Conservation (phyloP, 2,797 vertebrate species). For the Sternarchorhynchus goeldii region DNA sequence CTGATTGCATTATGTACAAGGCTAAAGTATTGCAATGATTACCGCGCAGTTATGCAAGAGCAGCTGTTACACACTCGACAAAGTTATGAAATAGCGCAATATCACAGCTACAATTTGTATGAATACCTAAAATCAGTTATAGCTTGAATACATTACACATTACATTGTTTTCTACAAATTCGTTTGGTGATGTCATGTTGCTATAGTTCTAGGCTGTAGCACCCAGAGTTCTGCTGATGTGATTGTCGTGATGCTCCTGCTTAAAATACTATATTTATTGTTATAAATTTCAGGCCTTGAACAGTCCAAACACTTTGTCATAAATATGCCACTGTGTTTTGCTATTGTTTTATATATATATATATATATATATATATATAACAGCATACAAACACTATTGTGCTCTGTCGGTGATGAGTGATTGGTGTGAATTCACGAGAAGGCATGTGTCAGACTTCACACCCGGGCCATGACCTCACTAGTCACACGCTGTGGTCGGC, state of each 20-base stretch:
- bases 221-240: not conserved
- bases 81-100: too few species aligned
- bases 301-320: constrained; percentile 10
- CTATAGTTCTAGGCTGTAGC: not conserved
- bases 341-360: constrained; percentile 35
- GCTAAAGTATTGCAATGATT: too few species aligned
- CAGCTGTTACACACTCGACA: too few species aligned
- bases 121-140: too few species aligned
- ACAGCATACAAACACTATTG: constrained; percentile 34
- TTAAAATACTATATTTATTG: constrained; percentile 11
- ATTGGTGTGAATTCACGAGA: constrained; percentile 13
- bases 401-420: constrained; percentile 23
- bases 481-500: constrained; percentile 8
- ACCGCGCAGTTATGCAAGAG: too few species aligned
- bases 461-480: constrained; percentile 33
- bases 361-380: too few species aligned
- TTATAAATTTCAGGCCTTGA: constrained; percentile 12
- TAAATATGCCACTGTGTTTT: constrained; percentile 33
- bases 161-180: constrained; percentile 11
- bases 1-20: too few species aligned
- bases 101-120: too few species aligned
- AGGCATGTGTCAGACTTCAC: not conserved
- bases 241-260: not conserved
- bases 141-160: too few species aligned
- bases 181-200: not conserved